Percentiles rank a stretch among this genome's conserved stretches.
Evolutionary conservation across 2,888 invertebrate species (phyloP).

Genomic region (Anagyrus pseudococci): DNA sequence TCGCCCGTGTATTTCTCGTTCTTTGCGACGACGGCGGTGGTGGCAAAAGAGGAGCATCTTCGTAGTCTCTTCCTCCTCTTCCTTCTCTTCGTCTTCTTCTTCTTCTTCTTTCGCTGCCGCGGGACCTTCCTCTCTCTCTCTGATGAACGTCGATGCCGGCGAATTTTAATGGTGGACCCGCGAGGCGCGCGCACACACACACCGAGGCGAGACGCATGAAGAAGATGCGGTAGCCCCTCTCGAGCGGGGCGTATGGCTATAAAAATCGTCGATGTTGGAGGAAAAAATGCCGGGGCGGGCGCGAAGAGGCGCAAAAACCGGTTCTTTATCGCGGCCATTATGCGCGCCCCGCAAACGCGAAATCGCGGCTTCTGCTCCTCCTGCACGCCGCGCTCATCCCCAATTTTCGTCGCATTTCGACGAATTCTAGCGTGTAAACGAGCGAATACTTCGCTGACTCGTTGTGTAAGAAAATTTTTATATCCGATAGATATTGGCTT

Average conservation of each 20-base stretch:
- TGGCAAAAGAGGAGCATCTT: no score
- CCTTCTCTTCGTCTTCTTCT: neutral
- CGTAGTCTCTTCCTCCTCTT: no score
- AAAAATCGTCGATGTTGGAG: conserved; percentile 32
- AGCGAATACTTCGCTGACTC: no score
- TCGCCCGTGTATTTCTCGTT: no score
- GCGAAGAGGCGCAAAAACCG: conserved; percentile 30
- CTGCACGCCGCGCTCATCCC: neutral
- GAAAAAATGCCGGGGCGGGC: conserved; percentile 29
- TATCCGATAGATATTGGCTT: no score
- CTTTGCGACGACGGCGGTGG: neutral
- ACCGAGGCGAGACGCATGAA: neutral
- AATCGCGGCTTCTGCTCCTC: conserved; percentile 26
- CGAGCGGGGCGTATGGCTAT: conserved; percentile 22
- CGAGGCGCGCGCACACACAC: conserved; percentile 23
- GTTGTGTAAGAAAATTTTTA: no score
- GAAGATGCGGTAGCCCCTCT: no score
- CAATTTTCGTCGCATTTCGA: conserved; percentile 1
- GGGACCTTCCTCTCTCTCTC: conserved; percentile 26
- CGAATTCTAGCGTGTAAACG: conserved; percentile 9
- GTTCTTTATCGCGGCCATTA: conserved; percentile 40
- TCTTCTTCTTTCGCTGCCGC: neutral
- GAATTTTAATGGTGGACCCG: conserved; percentile 39
- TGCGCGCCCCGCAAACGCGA: conserved; percentile 29
- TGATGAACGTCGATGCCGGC: conserved; percentile 40